phyloP scores from a whole-genome alignment of 2,797 vertebrate species.

The Myoxocephalus aenaeus region DNA sequence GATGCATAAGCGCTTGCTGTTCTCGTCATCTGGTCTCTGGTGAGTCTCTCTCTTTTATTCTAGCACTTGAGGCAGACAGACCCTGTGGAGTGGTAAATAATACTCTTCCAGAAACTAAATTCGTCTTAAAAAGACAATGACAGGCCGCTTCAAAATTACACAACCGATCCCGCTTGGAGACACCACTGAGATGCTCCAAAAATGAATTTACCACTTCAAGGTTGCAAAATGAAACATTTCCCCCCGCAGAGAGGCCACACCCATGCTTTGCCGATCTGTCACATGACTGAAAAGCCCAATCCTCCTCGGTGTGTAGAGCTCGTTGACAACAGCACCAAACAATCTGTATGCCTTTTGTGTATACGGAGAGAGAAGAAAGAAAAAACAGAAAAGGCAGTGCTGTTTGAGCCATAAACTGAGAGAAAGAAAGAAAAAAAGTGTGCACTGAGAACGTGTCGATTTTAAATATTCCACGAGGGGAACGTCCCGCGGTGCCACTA shows the following conservation, averaged over 20 bases:
- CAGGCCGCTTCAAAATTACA: background rate
- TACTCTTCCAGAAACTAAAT: background rate
- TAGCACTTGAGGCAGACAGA: background rate
- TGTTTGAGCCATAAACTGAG: conserved; percentile 14
- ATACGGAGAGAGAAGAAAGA: background rate
- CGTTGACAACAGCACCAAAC: conserved; percentile 12
- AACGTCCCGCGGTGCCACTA: conserved; percentile 17
- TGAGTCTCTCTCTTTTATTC: background rate
- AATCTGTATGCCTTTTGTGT: background rate
- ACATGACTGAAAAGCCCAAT: background rate
- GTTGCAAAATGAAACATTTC: background rate
- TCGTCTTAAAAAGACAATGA: background rate
- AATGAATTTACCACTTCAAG: background rate
- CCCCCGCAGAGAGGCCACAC: background rate
- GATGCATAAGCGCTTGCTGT: background rate
- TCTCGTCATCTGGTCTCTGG: background rate
- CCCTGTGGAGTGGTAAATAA: background rate
- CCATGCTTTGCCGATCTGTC: background rate
- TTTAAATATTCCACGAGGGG: conserved; percentile 58
- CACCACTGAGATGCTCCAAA: background rate
- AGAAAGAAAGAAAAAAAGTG: conserved; percentile 14
- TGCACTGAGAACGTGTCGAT: conserved; percentile 5
- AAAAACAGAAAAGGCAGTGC: background rate
- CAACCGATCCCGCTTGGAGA: background rate
- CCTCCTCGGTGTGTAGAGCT: conserved; percentile 17